Evolutionary conservation across 2,797 vertebrate genomes (phyloP).

Genomic region (Xiphophorus birchmanni): DNA sequence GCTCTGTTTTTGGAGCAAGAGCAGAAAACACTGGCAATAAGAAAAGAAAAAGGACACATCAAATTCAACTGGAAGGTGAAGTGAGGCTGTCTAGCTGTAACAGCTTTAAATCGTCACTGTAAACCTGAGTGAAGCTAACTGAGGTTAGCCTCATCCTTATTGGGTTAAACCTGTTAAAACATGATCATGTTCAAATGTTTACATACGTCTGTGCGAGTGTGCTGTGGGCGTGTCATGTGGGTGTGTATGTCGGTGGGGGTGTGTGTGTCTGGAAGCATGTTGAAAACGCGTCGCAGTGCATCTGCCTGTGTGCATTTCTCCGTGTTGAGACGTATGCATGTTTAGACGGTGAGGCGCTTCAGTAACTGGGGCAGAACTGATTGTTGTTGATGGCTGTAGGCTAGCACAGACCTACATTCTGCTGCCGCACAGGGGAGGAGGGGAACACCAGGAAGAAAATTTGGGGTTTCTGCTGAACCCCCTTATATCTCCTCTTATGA

Average conservation of each 20-base stretch:
- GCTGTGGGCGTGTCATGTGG: slow-evolving; percentile 9
- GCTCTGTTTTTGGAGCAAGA: neutral
- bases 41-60: neutral
- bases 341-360: slow-evolving; percentile 72
- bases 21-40: neutral
- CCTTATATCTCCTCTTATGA: slow-evolving; percentile 11
- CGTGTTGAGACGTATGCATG: slow-evolving; percentile 52
- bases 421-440: slow-evolving; percentile 42
- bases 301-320: slow-evolving; percentile 27
- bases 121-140: neutral
- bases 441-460: slow-evolving; percentile 34
- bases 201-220: slow-evolving; percentile 10
- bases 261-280: slow-evolving; percentile 31
- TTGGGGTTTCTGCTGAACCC: slow-evolving; percentile 44
- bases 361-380: slow-evolving; percentile 86
- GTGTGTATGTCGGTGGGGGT: neutral
- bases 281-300: slow-evolving; percentile 16
- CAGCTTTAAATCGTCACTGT: neutral
- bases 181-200: slow-evolving; percentile 19
- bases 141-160: neutral
- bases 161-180: neutral
- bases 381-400: slow-evolving; percentile 83
- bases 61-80: neutral
- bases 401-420: slow-evolving; percentile 82
- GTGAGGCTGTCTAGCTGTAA: neutral